Evolutionary conservation across 2,888 invertebrate species (phyloP), one percentile per base, ranked within the genome.

Genomic region (Lasioglossum vierecki): DNA sequence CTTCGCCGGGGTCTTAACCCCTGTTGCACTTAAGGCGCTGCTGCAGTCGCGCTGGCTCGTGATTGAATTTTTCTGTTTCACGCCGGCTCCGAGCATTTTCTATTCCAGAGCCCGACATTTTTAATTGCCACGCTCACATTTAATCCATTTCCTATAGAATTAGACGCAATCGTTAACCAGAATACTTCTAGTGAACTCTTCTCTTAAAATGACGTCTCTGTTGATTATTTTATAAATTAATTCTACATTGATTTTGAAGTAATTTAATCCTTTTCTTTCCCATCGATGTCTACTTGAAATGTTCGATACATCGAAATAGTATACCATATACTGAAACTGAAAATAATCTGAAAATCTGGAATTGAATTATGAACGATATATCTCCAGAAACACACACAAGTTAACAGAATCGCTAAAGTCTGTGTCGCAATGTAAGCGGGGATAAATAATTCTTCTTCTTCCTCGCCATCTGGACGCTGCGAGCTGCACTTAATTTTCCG

Each of bases 61-160:
- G 63, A 63, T 63, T 63, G 63, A 63, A 63, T 63, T 63, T 63
- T 63, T 63, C 18, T 30, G 63, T 63, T 63, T 15, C 8, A 63
- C 63, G 63, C 15, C 30, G 6, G 6, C 15, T 18, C 6, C 30
- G 30, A 30, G 15, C 15, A 63, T 30, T 63, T 30, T 63, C 63
- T 30, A 0, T 18, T 15, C 30, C 2, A 18, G 8, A 30, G 15
- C 8, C 1, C 30, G 6, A 2, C 15, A 63, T 8, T 63, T 63
- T 63, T 63, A 63, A 63, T 30, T 18, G 18, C 2, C 63, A 30
- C 4, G 63, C 15, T 30, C 15, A 30, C 30, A 63, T 18, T 63
- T 8, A 15, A 63, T 18, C 63, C n/a, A 4, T 57, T 57, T 57
- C 3, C 57, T 9, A n/a, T n/a, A 11, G n/a, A 57, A 57, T n/a